Evolutionary conservation across 2,797 vertebrate genomes (phyloP).

Genomic region (Sebastes minor): DNA sequence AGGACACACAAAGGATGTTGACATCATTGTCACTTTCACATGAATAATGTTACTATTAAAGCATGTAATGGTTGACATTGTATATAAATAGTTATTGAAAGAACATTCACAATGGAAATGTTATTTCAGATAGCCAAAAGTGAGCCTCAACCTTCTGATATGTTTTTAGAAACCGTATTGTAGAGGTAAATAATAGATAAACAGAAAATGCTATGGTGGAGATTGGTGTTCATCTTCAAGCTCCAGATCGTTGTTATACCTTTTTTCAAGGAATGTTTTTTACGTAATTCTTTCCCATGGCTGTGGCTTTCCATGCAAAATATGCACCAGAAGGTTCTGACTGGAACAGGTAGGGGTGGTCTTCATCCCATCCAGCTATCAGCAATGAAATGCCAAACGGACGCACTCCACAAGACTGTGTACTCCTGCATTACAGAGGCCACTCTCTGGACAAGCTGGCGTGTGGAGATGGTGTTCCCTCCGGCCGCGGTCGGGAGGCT

Average conservation of each 20-base stretch:
- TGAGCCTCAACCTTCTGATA: background rate
- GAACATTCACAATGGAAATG: background rate
- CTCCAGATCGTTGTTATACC: conserved; percentile 75
- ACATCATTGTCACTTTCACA: background rate
- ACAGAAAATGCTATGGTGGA: no score
- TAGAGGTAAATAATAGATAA: no score
- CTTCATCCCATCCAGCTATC: conserved; percentile 99
- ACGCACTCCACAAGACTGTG: conserved; percentile 95
- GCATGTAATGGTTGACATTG: no score
- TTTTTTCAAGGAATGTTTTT: conserved; percentile 99
- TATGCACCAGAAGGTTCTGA: conserved; percentile 98
- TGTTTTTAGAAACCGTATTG: fast-evolving
- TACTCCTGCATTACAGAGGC: conserved; percentile 99
- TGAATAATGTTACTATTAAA: background rate
- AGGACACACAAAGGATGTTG: background rate
- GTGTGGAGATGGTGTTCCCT: conserved; percentile 87
- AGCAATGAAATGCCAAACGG: conserved; percentile 97
- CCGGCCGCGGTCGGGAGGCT: no score
- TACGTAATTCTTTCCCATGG: conserved; percentile 99
- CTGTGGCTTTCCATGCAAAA: conserved; percentile 99
- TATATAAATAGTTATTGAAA: background rate
- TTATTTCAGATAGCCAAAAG: background rate
- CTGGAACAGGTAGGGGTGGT: conserved; percentile 96
- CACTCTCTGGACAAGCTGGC: conserved; percentile 93
- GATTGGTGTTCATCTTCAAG: no score